phyloP scores from a whole-genome alignment of 2,797 vertebrate species.

The Melanotaenia nigrans region DNA sequence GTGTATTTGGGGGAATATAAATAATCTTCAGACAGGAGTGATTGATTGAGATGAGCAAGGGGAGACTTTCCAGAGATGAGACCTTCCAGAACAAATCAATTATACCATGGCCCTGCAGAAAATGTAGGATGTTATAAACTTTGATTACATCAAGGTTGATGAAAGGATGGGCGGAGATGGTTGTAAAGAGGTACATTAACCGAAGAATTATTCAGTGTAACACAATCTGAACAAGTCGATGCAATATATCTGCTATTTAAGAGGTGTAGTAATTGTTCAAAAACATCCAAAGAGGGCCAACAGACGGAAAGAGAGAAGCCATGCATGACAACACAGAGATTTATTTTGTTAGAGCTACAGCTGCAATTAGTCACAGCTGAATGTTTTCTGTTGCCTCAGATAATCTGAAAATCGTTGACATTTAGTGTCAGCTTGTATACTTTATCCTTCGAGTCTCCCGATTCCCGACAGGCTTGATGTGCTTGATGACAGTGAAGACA shows the following conservation, averaged over 20 bases:
- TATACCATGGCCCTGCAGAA: conserved; percentile 80
- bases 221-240: conserved; percentile 5
- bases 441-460: conserved; percentile 43
- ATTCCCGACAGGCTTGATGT: conserved; percentile 57
- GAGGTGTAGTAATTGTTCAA: conserved; percentile 13
- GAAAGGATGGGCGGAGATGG: conserved; percentile 50
- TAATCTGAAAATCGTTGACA: conserved; percentile 67
- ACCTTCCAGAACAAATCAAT: conserved; percentile 89
- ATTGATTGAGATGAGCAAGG: conserved; percentile 86
- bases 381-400: conserved; percentile 65
- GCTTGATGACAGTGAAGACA: conserved; percentile 40
- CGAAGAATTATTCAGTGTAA: conserved; percentile 44
- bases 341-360: conserved; percentile 31
- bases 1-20: conserved; percentile 76
- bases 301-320: conserved; percentile 13
- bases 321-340: conserved; percentile 27
- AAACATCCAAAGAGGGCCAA: conserved; percentile 5
- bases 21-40: conserved; percentile 73
- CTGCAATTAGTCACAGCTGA: conserved; percentile 60
- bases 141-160: conserved; percentile 59
- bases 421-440: conserved; percentile 48
- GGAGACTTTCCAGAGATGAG: conserved; percentile 85
- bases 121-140: conserved; percentile 55
- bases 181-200: conserved; percentile 51
- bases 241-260: conserved; percentile 34